Base-by-base conservation (phyloP, 2,797 vertebrate species). In the Onychomys arenicola region DNA sequence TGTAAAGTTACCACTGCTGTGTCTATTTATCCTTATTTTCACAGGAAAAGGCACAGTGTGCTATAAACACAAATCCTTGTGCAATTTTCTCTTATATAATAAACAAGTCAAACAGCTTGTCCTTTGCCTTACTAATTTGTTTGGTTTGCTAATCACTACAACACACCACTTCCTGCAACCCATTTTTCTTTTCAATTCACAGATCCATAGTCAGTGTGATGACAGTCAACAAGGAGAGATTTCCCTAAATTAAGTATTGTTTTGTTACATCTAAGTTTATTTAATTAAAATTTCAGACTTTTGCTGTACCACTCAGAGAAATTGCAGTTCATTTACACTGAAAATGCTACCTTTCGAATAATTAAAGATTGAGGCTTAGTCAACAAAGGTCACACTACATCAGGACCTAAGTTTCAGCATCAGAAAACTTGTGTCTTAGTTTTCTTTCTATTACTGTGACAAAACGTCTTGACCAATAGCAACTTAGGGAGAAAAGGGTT, bases 211-310 rank as follows among this genome's bases (percentile, higher is more conserved):
- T 63, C 40, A 77, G 29, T 80, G 55, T 71, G 69, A 84, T 78
- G 82, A 69, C 14, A 89, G 59, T 21, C 67, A 94, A 91, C 59
- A 43, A 0, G 21, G 13, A 94, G 7, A 63, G 46, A 55, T 49
- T 86, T 86, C 90, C 6, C 40, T 81, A 9, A 96, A 46, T 34
- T 49, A 93, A 87, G 25, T 52, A 43, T 52, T 87, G 16, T 29
- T 93, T 76, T 91, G 34, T 63, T 93, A 84, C 90, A 92, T 88
- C 86, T 52, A 49, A 11, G 1, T n/a, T 91, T 29, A 21, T 52
- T 94, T 95, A 96, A 83, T 93, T 96, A 96, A 93, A 91, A 77
- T 27, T 91, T 82, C 37, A 94, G 76, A 49, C 9, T 13, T 95
- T 5, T 65, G 16, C 2, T 61, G 3, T 61, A 37, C 1, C 14